A percentile compares a stretch with the other conserved stretches of the same genome.
Evolutionary conservation across 2,888 invertebrate genomes (phyloP).

Genomic region (Eupithecia vulgata): DNA sequence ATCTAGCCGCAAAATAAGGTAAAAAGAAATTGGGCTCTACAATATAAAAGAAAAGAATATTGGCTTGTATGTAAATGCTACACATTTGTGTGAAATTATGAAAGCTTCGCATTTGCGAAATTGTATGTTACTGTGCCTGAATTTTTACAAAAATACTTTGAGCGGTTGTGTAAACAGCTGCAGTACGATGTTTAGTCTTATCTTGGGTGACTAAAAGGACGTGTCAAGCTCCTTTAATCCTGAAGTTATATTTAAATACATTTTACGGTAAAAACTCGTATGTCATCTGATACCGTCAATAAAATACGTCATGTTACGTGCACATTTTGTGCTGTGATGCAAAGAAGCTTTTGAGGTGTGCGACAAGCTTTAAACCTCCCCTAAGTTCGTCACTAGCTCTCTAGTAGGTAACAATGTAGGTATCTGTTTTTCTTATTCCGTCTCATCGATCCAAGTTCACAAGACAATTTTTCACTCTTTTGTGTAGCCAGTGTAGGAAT

Average conservation of each 20-base stretch:
- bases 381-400: background rate
- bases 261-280: too few species aligned
- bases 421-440: background rate
- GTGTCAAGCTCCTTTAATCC: too few species aligned
- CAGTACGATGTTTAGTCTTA: background rate
- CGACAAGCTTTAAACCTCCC: background rate
- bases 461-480: slow-evolving; percentile 13
- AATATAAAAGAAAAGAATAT: slow-evolving; percentile 11
- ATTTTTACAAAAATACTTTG: background rate
- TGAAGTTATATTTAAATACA: too few species aligned
- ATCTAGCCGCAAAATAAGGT: background rate
- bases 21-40: background rate
- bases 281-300: too few species aligned
- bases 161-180: background rate
- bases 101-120: background rate
- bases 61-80: background rate
- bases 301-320: too few species aligned
- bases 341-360: too few species aligned
- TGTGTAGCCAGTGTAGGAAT: slow-evolving; percentile 13
- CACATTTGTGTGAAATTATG: background rate
- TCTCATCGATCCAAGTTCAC: background rate
- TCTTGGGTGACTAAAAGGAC: background rate
- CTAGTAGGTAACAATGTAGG: background rate
- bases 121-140: background rate
- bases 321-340: too few species aligned